Conservation (phyloP, 2,888 invertebrate species). For the Theodoxus fluviatilis region DNA sequence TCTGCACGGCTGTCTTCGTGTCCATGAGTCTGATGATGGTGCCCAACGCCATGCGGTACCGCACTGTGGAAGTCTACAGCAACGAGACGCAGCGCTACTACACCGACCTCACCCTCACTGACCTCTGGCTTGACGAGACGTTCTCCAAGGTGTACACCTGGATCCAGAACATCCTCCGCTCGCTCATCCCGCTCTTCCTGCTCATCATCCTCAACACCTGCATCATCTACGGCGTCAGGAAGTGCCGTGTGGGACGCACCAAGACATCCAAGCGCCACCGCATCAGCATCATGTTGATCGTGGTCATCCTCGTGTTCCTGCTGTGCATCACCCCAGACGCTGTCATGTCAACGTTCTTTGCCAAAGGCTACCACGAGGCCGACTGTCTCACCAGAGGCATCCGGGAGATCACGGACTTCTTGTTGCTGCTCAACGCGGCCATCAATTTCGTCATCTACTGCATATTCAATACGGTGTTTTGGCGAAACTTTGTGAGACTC, state of each 20-base stretch:
- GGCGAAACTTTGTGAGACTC: conserved; percentile 46
- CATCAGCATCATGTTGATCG: conserved; percentile 54
- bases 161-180: conserved; percentile 59
- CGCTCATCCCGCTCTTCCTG: conserved; percentile 58
- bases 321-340: conserved; percentile 63
- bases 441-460: conserved; percentile 62
- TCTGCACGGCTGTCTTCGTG: conserved; percentile 50
- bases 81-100: conserved; percentile 37
- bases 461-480: conserved; percentile 61
- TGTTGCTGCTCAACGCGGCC: conserved; percentile 61
- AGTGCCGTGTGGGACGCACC: conserved; percentile 46
- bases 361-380: conserved; percentile 61
- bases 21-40: conserved; percentile 55
- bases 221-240: conserved; percentile 55
- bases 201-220: conserved; percentile 57
- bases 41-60: conserved; percentile 58
- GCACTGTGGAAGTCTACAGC: conserved; percentile 42
- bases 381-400: conserved; percentile 56
- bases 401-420: conserved; percentile 61
- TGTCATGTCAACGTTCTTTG: conserved; percentile 61
- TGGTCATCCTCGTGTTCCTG: conserved; percentile 62
- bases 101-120: conserved; percentile 49
- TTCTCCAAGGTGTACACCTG: conserved; percentile 55
- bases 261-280: conserved; percentile 42
- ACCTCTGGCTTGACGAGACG: conserved; percentile 50